Evolutionary conservation across 1,140 invertebrate species (phyloP).

Genomic region (Zaprionus kolodkinae): DNA sequence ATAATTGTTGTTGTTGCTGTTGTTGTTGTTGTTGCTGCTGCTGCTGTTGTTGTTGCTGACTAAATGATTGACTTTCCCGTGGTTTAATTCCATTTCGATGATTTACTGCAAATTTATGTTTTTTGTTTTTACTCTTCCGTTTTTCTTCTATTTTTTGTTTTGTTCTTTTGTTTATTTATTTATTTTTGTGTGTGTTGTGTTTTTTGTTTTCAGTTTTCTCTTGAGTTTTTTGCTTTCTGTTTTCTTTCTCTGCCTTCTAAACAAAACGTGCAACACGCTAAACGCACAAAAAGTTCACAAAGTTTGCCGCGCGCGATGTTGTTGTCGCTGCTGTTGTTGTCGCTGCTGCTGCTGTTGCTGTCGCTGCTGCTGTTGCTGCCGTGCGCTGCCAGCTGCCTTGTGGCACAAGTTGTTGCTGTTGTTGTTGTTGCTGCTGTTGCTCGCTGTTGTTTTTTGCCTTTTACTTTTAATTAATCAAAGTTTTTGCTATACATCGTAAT

Average conservation of each 20-base stretch:
- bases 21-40: slow-evolving; percentile 37
- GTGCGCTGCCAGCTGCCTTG: slow-evolving; percentile 9
- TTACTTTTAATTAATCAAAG: slow-evolving; percentile 76
- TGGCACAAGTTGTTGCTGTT: slow-evolving; percentile 22
- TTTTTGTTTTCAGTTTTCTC: neutral
- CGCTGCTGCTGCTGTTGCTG: neutral
- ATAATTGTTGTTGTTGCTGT: slow-evolving; percentile 22
- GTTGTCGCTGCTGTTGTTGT: slow-evolving; percentile 18
- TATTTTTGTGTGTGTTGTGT: neutral
- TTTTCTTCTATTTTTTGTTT: slow-evolving; percentile 19
- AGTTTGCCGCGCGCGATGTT: slow-evolving; percentile 17
- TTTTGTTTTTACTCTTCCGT: slow-evolving; percentile 29
- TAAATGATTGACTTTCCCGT: slow-evolving; percentile 66
- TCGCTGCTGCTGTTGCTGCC: slow-evolving; percentile 23
- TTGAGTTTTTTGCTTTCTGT: neutral
- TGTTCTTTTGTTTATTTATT: slow-evolving; percentile 8
- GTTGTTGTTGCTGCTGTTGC: slow-evolving; percentile 7
- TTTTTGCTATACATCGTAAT: slow-evolving; percentile 69
- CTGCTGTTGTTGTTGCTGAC: slow-evolving; percentile 53
- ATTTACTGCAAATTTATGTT: slow-evolving; percentile 55
- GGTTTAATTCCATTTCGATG: slow-evolving; percentile 77
- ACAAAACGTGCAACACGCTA: slow-evolving; percentile 1
- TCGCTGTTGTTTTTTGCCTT: slow-evolving; percentile 51
- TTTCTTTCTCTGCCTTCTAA: slow-evolving; percentile 1
- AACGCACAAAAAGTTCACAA: slow-evolving; percentile 21